Base-by-base conservation (phyloP, 2,113 vertebrate genomes). In the Oceanodroma tethys region DNA sequence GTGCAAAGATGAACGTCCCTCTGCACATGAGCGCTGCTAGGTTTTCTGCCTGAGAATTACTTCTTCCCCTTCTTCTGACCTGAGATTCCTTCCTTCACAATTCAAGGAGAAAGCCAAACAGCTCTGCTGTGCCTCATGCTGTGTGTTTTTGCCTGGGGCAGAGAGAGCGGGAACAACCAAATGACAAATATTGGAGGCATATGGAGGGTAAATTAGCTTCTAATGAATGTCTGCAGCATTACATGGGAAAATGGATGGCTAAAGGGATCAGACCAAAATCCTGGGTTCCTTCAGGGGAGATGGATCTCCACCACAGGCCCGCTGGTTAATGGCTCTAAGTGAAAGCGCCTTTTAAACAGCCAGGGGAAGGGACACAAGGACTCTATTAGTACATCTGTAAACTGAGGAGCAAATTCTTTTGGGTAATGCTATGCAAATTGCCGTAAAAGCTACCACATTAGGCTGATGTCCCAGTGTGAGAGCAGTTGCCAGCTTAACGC, bases 141-240 rank as follows among this genome's bases (percentile, higher is more conserved):
- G 96, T 92, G 95, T 95, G 90, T 95, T 97, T 96, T 97, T 96
- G 97, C 97, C 96, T 92, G 95, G 93, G 96, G 97, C 95, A 96
- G 66, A 94, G 92, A 97, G 38, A 92, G 84, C 58, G 1, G 80
- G 83, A 97, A 81, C 95, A 93, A 89, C 82, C 86, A 89, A 97
- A 96, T 98, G 96, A 97, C 95, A 97, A 96, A 97, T 97, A 95
- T 95, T 83, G 89, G 93, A 96, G 95, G 94, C 97, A 94, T 94
- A 96, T 82, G 96, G 96, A 97, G 93, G 95, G 89, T 91, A 97
- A 97, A 98, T 97, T 94, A 97, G 76, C 95, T 96, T 94, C 96
- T 97, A 96, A 97, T 97, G 96, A 96, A 95, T 95, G 97, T 96
- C 92, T 95, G 38, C 66, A 62, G 56, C 34, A 55, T 67, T 82